A percentile compares a stretch with the other conserved stretches of the same genome.
phyloP scores from a whole-genome alignment of 2,113 vertebrate genomes.

The Emydocephalus ijimae region DNA sequence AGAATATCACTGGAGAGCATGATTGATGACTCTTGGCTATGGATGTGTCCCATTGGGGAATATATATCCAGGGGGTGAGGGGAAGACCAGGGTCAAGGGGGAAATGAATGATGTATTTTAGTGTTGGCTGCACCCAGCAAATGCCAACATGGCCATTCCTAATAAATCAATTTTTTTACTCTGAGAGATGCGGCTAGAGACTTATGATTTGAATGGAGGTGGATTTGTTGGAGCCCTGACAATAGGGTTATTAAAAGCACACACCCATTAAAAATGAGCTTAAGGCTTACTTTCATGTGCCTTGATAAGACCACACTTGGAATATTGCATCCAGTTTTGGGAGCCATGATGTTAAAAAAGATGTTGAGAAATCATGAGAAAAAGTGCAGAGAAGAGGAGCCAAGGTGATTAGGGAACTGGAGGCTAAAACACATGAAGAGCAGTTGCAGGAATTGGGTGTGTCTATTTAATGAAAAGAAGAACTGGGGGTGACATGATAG shows the following conservation, averaged over 20 bases:
- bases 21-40: too few relatives aligned
- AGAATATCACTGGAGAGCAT: too few relatives aligned
- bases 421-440: neutral
- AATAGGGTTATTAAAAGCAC: neutral
- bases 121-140: too few relatives aligned
- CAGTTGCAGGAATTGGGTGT: neutral
- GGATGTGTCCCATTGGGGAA: too few relatives aligned
- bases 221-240: too few relatives aligned
- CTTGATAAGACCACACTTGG: neutral
- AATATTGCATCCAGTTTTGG: neutral
- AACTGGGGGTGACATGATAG: neutral
- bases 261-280: neutral
- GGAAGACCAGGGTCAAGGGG: too few relatives aligned
- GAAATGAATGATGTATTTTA: too few relatives aligned
- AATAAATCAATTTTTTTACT: too few relatives aligned
- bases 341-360: neutral
- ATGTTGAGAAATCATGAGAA: neutral
- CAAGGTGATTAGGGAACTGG: neutral
- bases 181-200: too few relatives aligned
- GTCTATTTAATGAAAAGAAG: neutral
- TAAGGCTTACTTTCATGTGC: neutral
- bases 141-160: too few relatives aligned
- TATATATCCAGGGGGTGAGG: too few relatives aligned
- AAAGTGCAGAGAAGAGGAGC: neutral
- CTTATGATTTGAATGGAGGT: too few relatives aligned